phyloP scores from a whole-genome alignment of 2,888 invertebrate species.

The Spilosoma lubricipeda region DNA sequence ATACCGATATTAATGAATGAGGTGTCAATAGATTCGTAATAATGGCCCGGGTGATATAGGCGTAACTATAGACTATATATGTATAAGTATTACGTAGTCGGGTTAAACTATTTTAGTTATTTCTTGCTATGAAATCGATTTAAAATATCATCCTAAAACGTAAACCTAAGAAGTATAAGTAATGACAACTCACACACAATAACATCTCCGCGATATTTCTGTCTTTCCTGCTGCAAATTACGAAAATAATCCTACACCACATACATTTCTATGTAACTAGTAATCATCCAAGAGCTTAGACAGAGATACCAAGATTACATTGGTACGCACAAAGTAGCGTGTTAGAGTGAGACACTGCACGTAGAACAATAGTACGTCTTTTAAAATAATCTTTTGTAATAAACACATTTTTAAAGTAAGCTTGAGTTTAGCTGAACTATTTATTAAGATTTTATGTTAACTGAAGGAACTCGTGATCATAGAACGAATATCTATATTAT shows the following conservation, averaged over 20 bases:
- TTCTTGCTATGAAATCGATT: no score
- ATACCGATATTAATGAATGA: no score
- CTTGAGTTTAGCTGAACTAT: not conserved
- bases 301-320: not conserved
- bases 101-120: no score
- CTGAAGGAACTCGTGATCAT: not conserved
- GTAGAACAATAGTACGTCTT: not conserved
- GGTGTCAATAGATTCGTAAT: no score
- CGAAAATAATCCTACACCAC: constrained; percentile 8
- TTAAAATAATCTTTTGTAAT: not conserved
- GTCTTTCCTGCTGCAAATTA: constrained; percentile 5
- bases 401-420: not conserved
- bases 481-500: not conserved
- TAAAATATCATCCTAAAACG: not conserved
- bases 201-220: constrained; percentile 8
- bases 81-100: no score
- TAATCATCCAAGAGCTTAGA: not conserved
- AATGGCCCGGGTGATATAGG: no score
- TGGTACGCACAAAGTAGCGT: not conserved
- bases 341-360: not conserved
- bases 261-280: not conserved
- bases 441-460: not conserved
- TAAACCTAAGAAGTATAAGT: no score
- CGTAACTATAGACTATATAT: no score
- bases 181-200: no score